phyloP scores from a whole-genome alignment of 2,113 vertebrate species.

The Grammomys dolichurus region DNA sequence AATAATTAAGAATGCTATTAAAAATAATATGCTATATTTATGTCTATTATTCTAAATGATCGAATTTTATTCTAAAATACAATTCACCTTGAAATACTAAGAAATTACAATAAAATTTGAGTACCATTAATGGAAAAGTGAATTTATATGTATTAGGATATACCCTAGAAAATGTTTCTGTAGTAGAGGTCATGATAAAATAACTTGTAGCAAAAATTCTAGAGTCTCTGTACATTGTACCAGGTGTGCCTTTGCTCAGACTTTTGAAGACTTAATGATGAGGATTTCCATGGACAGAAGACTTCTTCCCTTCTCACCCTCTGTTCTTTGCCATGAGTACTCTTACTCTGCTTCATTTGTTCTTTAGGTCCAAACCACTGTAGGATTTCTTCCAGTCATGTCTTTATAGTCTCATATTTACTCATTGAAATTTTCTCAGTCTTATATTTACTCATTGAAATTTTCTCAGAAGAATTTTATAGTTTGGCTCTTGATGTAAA shows the following conservation, averaged over 20 bases:
- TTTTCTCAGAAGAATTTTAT: constrained; percentile 34
- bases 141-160: constrained; percentile 10
- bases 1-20: not conserved
- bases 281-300: not conserved
- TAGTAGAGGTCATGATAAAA: not conserved
- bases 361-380: not conserved
- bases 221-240: not conserved
- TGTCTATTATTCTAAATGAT: not conserved
- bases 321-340: not conserved
- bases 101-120: not conserved
- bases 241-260: not conserved
- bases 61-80: not conserved
- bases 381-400: not conserved
- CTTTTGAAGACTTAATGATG: not conserved
- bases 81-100: constrained; percentile 15
- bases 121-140: not conserved
- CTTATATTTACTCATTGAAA: constrained; percentile 50
- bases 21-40: not conserved
- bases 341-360: not conserved
- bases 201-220: not conserved
- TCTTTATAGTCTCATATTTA: constrained; percentile 24
- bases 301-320: not conserved
- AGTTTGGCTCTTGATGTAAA: constrained; percentile 37
- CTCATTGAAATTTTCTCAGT: constrained; percentile 27
- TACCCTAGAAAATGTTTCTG: not conserved